phyloP scores from a whole-genome alignment of 2,797 vertebrate genomes.

The Characodon lateralis region DNA sequence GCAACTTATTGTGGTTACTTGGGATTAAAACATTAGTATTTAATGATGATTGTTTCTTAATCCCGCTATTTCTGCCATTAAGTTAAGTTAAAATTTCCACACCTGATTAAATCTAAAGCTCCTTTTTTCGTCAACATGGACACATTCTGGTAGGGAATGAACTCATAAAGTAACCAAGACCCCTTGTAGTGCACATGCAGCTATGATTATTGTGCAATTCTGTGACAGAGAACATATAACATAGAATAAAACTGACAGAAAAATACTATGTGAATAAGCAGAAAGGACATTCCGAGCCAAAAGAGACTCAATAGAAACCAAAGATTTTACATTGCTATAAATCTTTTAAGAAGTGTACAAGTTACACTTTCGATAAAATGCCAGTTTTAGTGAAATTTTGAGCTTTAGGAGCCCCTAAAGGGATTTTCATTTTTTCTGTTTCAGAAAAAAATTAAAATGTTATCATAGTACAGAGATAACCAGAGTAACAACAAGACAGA shows the following conservation, averaged over 20 bases:
- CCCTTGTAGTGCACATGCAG: not conserved
- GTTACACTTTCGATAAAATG: not conserved
- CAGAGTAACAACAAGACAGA: not conserved
- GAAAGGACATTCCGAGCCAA: not conserved
- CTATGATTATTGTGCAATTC: not conserved
- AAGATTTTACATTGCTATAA: not conserved
- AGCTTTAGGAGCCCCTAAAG: too few relatives aligned
- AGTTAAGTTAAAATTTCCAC: not conserved
- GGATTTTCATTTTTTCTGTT: not conserved
- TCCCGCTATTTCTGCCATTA: not conserved
- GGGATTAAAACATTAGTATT: not conserved
- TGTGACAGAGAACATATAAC: constrained; percentile 6
- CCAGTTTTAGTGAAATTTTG: not conserved
- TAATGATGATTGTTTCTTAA: too few relatives aligned
- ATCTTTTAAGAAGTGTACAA: not conserved
- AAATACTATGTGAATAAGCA: not conserved
- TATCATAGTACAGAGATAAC: not conserved
- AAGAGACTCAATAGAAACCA: not conserved
- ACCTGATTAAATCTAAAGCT: too few relatives aligned
- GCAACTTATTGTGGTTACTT: not conserved
- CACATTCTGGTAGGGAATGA: not conserved
- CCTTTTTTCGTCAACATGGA: not conserved
- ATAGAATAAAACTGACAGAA: not conserved
- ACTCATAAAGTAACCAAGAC: not conserved
- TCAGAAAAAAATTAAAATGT: not conserved